Evolutionary conservation across 1,140 invertebrate genomes (phyloP).

Genomic region (Drosophila jambulina): DNA sequence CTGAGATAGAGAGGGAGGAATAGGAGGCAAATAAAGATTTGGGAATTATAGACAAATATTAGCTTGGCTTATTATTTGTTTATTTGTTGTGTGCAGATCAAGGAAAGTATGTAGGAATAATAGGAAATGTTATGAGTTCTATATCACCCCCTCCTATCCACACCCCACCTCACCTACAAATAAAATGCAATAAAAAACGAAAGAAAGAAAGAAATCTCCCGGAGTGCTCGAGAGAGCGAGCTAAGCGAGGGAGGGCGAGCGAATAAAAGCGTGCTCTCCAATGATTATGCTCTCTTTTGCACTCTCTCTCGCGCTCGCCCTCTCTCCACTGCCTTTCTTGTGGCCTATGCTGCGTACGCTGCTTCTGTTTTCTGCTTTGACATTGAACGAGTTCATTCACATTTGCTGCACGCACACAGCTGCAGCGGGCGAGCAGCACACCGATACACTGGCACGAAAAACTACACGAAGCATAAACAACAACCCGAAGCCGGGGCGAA

Average conservation of each 20-base stretch:
- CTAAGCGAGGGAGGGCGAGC: constrained; percentile 25
- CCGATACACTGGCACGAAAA: constrained; percentile 50
- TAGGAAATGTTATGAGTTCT: constrained; percentile 1
- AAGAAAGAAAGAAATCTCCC: constrained; percentile 8
- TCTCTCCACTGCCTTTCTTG: constrained; percentile 42
- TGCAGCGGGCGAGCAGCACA: constrained; percentile 22
- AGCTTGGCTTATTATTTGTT: constrained; percentile 1
- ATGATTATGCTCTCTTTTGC: constrained; percentile 47
- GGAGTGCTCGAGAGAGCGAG: constrained; percentile 17
- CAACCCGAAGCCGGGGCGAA: constrained; percentile 50
- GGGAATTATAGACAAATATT: constrained; percentile 5
- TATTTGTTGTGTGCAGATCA: not conserved
- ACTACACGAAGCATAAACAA: constrained; percentile 82
- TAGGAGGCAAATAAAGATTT: constrained; percentile 5
- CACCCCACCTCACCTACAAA: not conserved
- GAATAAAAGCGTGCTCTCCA: constrained; percentile 26
- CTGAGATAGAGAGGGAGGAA: not conserved
- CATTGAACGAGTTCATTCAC: constrained; percentile 85
- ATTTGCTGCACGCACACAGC: constrained; percentile 59
- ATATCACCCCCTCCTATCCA: not conserved
- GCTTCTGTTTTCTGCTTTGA: constrained; percentile 70
- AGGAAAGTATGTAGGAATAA: not conserved
- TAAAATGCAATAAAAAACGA: constrained; percentile 16
- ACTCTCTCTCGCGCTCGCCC: constrained; percentile 7
- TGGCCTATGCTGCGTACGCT: constrained; percentile 72